phyloP scores from a whole-genome alignment of 2,113 vertebrate species.

The Monopterus albus region DNA sequence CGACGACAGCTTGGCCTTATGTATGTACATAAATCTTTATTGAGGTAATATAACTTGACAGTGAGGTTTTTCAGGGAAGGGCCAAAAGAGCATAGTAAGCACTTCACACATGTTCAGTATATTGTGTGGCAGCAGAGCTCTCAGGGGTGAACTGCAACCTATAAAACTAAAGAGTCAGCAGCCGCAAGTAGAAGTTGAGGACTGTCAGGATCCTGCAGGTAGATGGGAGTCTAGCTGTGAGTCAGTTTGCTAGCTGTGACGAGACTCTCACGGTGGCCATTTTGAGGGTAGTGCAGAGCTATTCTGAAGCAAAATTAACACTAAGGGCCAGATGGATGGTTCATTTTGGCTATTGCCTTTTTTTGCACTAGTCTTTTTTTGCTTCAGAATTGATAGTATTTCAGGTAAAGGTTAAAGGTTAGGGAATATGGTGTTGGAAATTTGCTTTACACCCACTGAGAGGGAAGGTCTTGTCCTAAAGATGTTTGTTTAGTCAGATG shows the following conservation, averaged over 20 bases:
- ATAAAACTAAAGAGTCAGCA: conserved; percentile 79
- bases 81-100: conserved; percentile 74
- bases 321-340: conserved; percentile 63
- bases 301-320: conserved; percentile 68
- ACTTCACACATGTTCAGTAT: conserved; percentile 65
- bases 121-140: conserved; percentile 72
- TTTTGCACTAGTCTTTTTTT: conserved; percentile 40
- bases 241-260: conserved; percentile 72
- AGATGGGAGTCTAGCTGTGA: conserved; percentile 75
- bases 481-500: conserved; percentile 20
- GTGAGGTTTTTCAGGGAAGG: conserved; percentile 47
- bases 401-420: conserved; percentile 59
- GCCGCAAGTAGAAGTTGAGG: conserved; percentile 58
- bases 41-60: conserved; percentile 68
- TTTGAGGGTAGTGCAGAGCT: conserved; percentile 48
- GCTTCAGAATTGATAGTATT: conserved; percentile 47
- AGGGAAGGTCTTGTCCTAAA: conserved; percentile 24
- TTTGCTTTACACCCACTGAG: conserved; percentile 49
- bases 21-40: conserved; percentile 68
- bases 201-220: conserved; percentile 62
- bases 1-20: conserved; percentile 37
- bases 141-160: conserved; percentile 77
- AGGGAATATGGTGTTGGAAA: conserved; percentile 41
- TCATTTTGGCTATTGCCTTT: conserved; percentile 57
- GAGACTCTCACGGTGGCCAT: conserved; percentile 76